Evolutionary conservation across 2,797 vertebrate species (phyloP), one percentile per base, ranked within the genome.

Genomic region (Takifugu rubripes): DNA sequence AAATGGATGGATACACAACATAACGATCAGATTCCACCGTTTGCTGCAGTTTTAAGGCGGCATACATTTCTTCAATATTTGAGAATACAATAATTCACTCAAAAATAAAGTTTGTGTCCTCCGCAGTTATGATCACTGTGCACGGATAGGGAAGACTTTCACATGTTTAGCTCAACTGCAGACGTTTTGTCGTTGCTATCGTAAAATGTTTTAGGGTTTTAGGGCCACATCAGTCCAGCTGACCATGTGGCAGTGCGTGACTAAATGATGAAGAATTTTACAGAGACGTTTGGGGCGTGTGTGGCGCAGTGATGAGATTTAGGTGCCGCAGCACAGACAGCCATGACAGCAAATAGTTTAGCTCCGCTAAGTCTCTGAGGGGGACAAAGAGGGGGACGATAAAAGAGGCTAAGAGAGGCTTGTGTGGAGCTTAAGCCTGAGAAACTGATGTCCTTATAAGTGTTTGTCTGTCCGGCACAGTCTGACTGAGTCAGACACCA

Each of bases 331-430:
- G 59, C 63, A 78, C 63, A 68, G 63, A 77, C 70, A 69, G 61
- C 60, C 75, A 75, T 75, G 68, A 75, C 75, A 45, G 66, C 49
- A 58, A 77, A 85, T 78, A 65, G 80, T 76, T 85, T 64, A 81
- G 68, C 58, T 31, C 36, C 66, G 50, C 24, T 81, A 79, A 84
- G 70, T 78, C 76, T 75, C 66, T 16, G 25, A 49, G 48, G 36
- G 72, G 80, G 81, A 87, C 83, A 83, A 79, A 74, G 62, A 78
- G 72, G 84, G 74, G 76, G 74, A 70, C 76, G 79, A 86, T 83
- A 81, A 82, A 83, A 74, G 66, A 48, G 72, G 76, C 81, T 78
- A 71, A 69, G 80, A 73, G 68, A 83, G 81, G 82, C 77, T 69
- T 70, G 66, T 73, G 76, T 75, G 66, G 74, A 81, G 79, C 83